Evolutionary conservation across 2,797 vertebrate species (phyloP), one percentile per base, ranked within the genome.

Genomic region (Limosa lapponica): DNA sequence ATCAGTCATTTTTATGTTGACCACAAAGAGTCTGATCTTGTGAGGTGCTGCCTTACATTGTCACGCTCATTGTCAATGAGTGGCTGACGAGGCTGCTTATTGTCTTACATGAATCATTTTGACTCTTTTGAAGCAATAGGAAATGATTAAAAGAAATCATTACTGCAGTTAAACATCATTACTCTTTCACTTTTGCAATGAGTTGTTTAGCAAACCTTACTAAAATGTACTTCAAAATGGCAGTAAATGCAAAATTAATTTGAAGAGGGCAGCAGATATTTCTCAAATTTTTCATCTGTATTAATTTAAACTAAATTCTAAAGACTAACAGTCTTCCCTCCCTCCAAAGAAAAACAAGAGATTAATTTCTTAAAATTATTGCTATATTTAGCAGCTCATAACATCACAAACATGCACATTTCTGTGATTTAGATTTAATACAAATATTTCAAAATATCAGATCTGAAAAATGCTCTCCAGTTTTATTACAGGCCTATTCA

Each of bases 301-400:
- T 62, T 61, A 79, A 82, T 80, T 89, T 80, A 71, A 75, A 80
- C 6, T 52, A 65, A 89, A 75, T 72, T 71, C 37, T 87, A 39
- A 79, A 79, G 49, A 49, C 55, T 75, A 81, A 51, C 24, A 43
- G 22, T 44, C 12, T 65, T 61, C 46, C 32, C 39, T 66, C 6
- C 44, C 59, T 44, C 19, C n/a, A 71, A 82, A 85, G 49, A 95
- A 96, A 58, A 95, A 73, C 32, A 87, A 82, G 82, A 95, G 59
- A 93, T 81, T 84, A 73, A 34, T 64, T 95, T 93, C 66, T 96
- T 93, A 91, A 96, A 97, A 96, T 97, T 97, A 97, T 97, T 97
- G 96, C 96, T 96, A 55, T 96, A 96, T 96, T 97, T 96, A 97
- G 90, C 87, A 95, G 89, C 81, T 87, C 39, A 66, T 94, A 96